Evolutionary conservation across 2,888 invertebrate genomes (phyloP).

Genomic region (Dromius quadrimaculatus): DNA sequence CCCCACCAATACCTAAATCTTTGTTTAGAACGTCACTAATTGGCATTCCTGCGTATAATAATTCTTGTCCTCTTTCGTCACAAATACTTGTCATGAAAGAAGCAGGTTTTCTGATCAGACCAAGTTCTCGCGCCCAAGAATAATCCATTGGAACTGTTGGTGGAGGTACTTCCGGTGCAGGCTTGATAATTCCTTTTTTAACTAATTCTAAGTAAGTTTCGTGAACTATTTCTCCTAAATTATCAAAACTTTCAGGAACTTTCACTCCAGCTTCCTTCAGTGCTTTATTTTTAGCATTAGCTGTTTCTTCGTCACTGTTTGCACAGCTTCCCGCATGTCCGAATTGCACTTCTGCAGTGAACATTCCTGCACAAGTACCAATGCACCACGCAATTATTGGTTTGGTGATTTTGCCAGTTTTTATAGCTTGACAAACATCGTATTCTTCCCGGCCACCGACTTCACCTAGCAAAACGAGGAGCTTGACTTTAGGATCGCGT

Average conservation of each 20-base stretch:
- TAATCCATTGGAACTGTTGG: slow-evolving; percentile 99
- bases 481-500: slow-evolving; percentile 85
- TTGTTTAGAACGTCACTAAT: slow-evolving; percentile 90
- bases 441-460: slow-evolving; percentile 99
- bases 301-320: slow-evolving; percentile 93
- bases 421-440: slow-evolving; percentile 90
- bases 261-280: slow-evolving; percentile 85
- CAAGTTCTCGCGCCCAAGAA: slow-evolving; percentile 97
- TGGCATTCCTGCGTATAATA: slow-evolving; percentile 92
- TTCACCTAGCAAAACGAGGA: slow-evolving; percentile 96
- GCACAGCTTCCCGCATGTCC: slow-evolving; percentile 99
- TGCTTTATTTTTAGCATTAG: slow-evolving; percentile 90
- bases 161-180: slow-evolving; percentile 92
- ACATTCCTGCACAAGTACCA: slow-evolving; percentile 82
- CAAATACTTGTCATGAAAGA: slow-evolving; percentile 99
- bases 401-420: slow-evolving; percentile 85
- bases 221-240: slow-evolving; percentile 81
- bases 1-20: slow-evolving; percentile 97
- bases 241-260: slow-evolving; percentile 95
- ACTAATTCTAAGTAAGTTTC: slow-evolving; percentile 84
- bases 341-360: slow-evolving; percentile 91
- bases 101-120: slow-evolving; percentile 97
- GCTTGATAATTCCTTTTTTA: slow-evolving; percentile 83
- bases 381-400: slow-evolving; percentile 99
- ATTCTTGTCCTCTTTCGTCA: slow-evolving; percentile 97